A percentile compares a stretch with the other conserved stretches of the same genome.
Evolutionary conservation across 2,113 vertebrate genomes (phyloP).

Genomic region (Galeopterus variegatus): DNA sequence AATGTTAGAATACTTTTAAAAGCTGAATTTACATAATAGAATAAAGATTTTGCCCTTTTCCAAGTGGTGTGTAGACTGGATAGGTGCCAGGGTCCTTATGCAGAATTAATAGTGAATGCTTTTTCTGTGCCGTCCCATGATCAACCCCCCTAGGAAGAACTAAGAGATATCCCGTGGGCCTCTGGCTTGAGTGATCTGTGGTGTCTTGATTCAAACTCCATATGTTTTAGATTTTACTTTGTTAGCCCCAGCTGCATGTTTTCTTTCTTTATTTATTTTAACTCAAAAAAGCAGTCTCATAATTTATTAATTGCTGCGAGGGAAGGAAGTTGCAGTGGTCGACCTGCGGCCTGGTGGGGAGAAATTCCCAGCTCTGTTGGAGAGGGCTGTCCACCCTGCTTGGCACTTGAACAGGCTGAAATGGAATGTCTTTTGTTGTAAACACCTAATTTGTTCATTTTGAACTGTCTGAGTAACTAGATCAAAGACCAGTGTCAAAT

Average conservation of each 20-base stretch:
- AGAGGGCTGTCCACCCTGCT: conserved; percentile 52
- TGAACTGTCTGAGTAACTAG: conserved; percentile 87
- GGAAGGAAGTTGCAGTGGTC: neutral
- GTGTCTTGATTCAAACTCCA: neutral
- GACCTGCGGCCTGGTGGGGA: conserved; percentile 33
- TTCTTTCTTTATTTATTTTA: conserved; percentile 31
- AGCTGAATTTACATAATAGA: conserved; percentile 53
- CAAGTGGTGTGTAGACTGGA: neutral
- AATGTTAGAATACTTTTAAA: conserved; percentile 45
- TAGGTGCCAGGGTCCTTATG: neutral
- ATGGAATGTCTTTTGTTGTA: conserved; percentile 84
- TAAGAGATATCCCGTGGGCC: neutral
- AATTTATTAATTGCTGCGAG: conserved; percentile 66
- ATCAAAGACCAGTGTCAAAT: conserved; percentile 90
- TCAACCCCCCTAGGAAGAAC: neutral
- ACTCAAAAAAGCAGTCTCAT: conserved; percentile 47
- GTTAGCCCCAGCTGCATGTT: neutral
- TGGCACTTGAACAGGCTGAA: conserved; percentile 74
- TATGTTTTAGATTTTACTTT: conserved; percentile 56
- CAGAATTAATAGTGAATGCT: conserved; percentile 29
- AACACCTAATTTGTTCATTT: conserved; percentile 90
- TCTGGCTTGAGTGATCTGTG: neutral
- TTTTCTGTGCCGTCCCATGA: neutral
- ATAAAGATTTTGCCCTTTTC: conserved; percentile 62
- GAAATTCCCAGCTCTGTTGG: conserved; percentile 61